Conservation (phyloP, 2,797 vertebrate species). For the Pangasius larnaudii region DNA sequence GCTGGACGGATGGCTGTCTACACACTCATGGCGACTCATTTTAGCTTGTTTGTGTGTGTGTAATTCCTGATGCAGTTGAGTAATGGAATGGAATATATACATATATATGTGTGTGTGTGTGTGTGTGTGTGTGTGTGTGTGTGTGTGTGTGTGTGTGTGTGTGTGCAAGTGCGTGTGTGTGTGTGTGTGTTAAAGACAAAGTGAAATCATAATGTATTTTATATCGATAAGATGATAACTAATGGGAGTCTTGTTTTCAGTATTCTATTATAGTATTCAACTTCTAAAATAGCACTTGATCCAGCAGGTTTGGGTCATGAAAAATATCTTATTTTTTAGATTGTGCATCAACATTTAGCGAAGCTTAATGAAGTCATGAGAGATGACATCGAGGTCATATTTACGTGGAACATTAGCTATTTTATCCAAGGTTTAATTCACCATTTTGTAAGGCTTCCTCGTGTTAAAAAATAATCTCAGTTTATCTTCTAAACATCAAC, state of each 20-base stretch:
- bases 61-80: background rate
- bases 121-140: too few species aligned
- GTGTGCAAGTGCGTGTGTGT: too few species aligned
- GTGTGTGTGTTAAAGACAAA: background rate
- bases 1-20: conserved; percentile 19
- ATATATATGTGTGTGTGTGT: too few species aligned
- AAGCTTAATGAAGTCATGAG: background rate
- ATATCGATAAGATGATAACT: background rate
- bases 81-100: background rate
- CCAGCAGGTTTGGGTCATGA: background rate
- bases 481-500: background rate
- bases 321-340: background rate
- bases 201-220: background rate
- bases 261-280: background rate
- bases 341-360: background rate
- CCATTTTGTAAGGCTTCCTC: background rate
- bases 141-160: too few species aligned
- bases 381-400: background rate
- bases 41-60: conserved; percentile 37
- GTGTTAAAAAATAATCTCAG: background rate
- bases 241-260: background rate
- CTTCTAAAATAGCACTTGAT: background rate
- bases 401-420: background rate
- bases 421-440: background rate
- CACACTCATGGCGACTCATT: background rate